Evolutionary conservation across 2,888 invertebrate species (phyloP).

Genomic region (Phengaris alcon): DNA sequence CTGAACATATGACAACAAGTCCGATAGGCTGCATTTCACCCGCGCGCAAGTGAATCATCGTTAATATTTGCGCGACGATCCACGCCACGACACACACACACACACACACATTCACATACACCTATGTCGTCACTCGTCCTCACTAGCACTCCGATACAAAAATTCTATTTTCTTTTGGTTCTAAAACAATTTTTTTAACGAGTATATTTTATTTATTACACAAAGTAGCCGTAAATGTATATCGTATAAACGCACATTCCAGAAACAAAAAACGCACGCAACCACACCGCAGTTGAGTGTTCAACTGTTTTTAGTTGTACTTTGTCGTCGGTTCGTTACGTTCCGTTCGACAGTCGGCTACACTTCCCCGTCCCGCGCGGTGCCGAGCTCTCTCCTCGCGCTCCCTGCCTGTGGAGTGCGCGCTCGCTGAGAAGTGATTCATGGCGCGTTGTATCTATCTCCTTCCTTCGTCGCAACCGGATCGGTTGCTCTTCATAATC

Average conservation of each 20-base stretch:
- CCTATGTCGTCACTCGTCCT: constrained; percentile 65
- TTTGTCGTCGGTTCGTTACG: constrained; percentile 69
- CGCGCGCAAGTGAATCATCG: constrained; percentile 78
- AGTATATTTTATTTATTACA: constrained; percentile 52
- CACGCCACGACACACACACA: constrained; percentile 69
- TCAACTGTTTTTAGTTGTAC: constrained; percentile 70
- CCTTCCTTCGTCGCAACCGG: constrained; percentile 78
- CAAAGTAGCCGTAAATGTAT: constrained; percentile 50
- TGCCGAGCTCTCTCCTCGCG: constrained; percentile 60
- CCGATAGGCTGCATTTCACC: constrained; percentile 77
- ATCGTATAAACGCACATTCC: constrained; percentile 47
- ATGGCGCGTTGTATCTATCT: constrained; percentile 79
- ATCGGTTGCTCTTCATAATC: constrained; percentile 78
- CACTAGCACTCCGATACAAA: constrained; percentile 47
- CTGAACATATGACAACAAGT: constrained; percentile 76
- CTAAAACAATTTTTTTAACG: constrained; percentile 47
- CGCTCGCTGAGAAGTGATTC: constrained; percentile 76
- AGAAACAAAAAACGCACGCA: constrained; percentile 59
- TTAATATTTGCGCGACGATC: constrained; percentile 78
- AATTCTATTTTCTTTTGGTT: constrained; percentile 47
- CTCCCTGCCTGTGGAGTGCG: constrained; percentile 42
- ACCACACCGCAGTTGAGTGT: constrained; percentile 70
- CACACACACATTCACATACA: constrained; percentile 55
- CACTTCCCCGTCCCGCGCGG: constrained; percentile 53
- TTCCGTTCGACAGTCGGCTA: constrained; percentile 58